Conservation (phyloP, 2,888 invertebrate genomes). For the Incurvaria masculella region DNA sequence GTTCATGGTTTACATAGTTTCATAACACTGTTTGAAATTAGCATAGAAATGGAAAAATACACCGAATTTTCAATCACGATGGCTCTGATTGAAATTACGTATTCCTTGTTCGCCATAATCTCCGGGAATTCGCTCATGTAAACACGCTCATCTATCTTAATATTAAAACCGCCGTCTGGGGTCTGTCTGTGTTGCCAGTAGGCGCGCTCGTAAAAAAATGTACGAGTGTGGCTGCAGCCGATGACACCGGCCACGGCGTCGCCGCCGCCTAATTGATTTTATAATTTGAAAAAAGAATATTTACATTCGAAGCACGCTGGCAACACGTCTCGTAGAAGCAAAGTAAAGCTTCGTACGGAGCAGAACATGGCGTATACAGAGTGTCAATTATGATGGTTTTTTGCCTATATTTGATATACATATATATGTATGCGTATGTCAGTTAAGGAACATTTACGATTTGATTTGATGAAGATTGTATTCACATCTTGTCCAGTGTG, state of each 20-base stretch:
- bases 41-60: too few relatives aligned
- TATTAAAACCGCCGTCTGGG: background rate
- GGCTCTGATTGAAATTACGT: background rate
- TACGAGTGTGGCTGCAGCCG: background rate
- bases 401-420: too few relatives aligned
- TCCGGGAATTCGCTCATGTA: background rate
- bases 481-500: too few relatives aligned
- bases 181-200: background rate
- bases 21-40: too few relatives aligned
- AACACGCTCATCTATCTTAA: background rate
- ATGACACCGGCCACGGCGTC: conserved; percentile 1
- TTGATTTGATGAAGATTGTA: too few relatives aligned
- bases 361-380: too few relatives aligned
- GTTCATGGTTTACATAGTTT: too few relatives aligned
- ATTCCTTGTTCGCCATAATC: background rate
- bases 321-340: conserved; percentile 22
- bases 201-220: background rate
- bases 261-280: conserved; percentile 40
- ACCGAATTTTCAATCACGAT: too few relatives aligned
- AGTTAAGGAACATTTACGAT: too few relatives aligned
- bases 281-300: conserved; percentile 36
- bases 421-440: too few relatives aligned
- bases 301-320: conserved; percentile 31
- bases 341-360: background rate
- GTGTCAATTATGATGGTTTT: too few relatives aligned